Evolutionary conservation across 2,888 invertebrate species (phyloP).

Genomic region (Papilio protenor): DNA sequence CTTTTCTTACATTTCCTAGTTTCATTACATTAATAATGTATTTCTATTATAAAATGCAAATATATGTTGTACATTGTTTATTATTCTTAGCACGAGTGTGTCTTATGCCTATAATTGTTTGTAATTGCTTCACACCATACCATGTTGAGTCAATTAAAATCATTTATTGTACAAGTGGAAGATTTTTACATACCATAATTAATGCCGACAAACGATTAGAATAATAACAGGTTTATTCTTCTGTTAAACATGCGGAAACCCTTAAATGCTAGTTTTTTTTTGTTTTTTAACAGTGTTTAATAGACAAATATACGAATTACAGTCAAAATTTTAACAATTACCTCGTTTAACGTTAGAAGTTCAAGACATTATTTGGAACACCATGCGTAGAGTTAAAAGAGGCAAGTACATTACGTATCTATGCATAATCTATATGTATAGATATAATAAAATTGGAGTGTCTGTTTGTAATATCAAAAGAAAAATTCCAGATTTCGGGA

Average conservation of each 20-base stretch:
- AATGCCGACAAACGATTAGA: background rate
- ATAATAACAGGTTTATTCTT: too few relatives aligned
- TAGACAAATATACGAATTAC: background rate
- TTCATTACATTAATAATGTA: slow-evolving; percentile 32
- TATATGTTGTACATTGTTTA: slow-evolving; percentile 25
- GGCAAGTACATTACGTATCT: too few relatives aligned
- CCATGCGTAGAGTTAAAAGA: too few relatives aligned
- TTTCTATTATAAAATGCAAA: slow-evolving; percentile 34
- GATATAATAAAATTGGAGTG: too few relatives aligned
- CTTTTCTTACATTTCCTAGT: slow-evolving; percentile 16
- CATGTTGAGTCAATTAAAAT: slow-evolving; percentile 25
- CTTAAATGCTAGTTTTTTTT: background rate
- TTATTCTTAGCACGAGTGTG: slow-evolving; percentile 19
- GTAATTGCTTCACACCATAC: slow-evolving; percentile 31
- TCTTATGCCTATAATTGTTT: slow-evolving; percentile 43
- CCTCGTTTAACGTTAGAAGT: background rate
- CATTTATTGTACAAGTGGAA: background rate
- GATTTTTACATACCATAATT: background rate
- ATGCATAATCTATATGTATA: too few relatives aligned
- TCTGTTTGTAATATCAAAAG: too few relatives aligned
- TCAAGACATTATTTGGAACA: too few relatives aligned
- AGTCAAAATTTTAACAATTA: background rate
- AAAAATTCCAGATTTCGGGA: too few relatives aligned
- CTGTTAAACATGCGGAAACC: background rate
- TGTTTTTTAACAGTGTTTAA: background rate